Evolutionary conservation across 2,888 invertebrate genomes (phyloP), one percentile per base, ranked within the genome.

Genomic region (Pinctada fucata): DNA sequence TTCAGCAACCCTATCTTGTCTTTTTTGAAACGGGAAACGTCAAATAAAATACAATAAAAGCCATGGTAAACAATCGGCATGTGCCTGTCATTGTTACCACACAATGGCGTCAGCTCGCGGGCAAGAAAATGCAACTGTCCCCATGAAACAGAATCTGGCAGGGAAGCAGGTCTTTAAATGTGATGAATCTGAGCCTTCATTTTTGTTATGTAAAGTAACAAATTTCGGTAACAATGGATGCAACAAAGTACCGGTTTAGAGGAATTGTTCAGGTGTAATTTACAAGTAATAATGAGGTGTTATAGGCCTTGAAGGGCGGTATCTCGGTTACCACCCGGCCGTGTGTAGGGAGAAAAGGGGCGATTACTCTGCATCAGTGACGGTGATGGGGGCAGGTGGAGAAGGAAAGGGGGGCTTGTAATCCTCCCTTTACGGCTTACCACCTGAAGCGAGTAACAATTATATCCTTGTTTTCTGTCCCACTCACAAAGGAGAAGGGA

Each of bases 181-280:
- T 76, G 79, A 79, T 79, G 76, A 79, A 76, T 76, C 71, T 76
- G 76, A 79, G 72, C 76, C 69, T 49, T 73, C 63, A 69, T 73
- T 70, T 76, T 70, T 79, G 75, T 79, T 79, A 79, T 79, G 79
- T 76, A 79, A 79, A 79, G 74, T 79, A 76, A 79, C 79, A 76
- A 79, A 74, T 79, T 79, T 79, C 65, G 66, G 47, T 49, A 48
- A 71, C 70, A 79, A 76, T 69, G 68, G 73, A 52, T 76, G 76
- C 70, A 79, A 79, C 79, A 79, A 79, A 73, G 76, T 51, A 65
- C 64, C 68, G 74, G 63, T 74, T 79, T 72, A 73, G 73, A 74
- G 66, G 58, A 63, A 70, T 74, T 76, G 79, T 76, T 66, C 68
- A 49, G 73, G 76, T 70, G 70, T 68, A 76, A 79, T 79, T 79